Percentiles rank a stretch among this genome's conserved stretches.
These are phyloP conservation scores for Cepaea nemoralis DNA, from an alignment of 1,140 invertebrate species.

Conservation along the genomic window DNA sequence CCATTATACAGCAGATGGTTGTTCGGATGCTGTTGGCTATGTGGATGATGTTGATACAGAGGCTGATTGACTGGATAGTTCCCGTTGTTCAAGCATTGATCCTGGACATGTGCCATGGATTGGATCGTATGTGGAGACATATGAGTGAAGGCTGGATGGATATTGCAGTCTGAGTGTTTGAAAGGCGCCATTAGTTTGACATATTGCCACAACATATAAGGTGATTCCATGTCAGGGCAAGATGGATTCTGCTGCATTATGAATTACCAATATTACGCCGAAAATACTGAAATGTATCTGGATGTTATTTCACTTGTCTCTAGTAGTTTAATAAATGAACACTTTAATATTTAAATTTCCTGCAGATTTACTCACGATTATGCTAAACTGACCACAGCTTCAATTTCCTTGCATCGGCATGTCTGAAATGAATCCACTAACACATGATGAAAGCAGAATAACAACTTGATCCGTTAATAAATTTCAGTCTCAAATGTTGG, in stretches of 20 bases:
- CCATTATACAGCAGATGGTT: neutral
- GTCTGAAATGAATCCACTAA: neutral
- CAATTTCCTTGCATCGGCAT: neutral
- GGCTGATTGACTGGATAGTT: neutral
- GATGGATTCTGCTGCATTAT: neutral
- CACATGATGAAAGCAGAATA: neutral
- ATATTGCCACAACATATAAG: conserved; percentile 33
- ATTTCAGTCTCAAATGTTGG: neutral
- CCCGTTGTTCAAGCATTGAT: neutral
- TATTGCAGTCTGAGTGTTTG: neutral
- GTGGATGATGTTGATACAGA: neutral
- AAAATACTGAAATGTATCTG: neutral
- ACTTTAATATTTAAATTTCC: neutral
- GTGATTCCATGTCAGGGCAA: neutral
- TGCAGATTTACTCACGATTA: neutral
- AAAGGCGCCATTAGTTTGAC: neutral
- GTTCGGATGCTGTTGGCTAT: neutral
- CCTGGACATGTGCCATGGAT: neutral
- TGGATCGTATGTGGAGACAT: neutral
- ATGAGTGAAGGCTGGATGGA: neutral
- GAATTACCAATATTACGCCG: neutral
- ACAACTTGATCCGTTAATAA: neutral
- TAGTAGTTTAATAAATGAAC: neutral
- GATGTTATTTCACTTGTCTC: neutral
- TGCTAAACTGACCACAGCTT: neutral